Base-by-base conservation (phyloP, 2,113 vertebrate species). In the Grammomys dolichurus region DNA sequence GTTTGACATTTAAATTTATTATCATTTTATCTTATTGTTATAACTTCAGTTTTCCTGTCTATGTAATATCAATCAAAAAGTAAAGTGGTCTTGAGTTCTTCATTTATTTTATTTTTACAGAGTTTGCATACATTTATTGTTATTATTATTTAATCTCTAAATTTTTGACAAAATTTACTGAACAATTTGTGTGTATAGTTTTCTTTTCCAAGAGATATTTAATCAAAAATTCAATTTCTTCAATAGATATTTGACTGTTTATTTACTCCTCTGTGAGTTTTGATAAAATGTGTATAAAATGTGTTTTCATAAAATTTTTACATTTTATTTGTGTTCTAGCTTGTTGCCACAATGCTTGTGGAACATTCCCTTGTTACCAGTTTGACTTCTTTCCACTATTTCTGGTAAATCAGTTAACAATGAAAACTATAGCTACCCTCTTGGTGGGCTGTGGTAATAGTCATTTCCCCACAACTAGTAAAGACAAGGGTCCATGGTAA, bases 101-200 rank as follows among this genome's bases (percentile, higher is more conserved):
- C 16, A 67, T 43, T 12, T 87, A 40, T 56, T 89, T 95, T 93
- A 76, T n/a, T 11, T 67, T 67, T 67, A 11, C 9, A 86, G 91
- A 36, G 48, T 12, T 91, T 82, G 14, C 85, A 1, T 56, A 43
- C 58, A 93, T 76, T 94, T 76, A 76, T 60, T 91, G 69, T 65
- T 92, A 75, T 65, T 78, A 36, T 70, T 17, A 67, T 31, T 92
- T 95, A 43, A 43, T 48, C 46, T 65, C 36, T 81, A 86, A 85
- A 75, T 89, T 2, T 86, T 89, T 93, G 9, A 91, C 89, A 92
- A 7, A 65, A 87, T 92, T 96, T 87, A 82, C 19, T 19, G 95
- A 95, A 56, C 28, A 89, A 84, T 48, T 3, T 80, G 22, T 13
- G 17, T 54, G 22, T 28, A 14, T 2, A 72, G 24, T 90, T 95